These are phyloP conservation scores for Caenorhabditis imperialis DNA, from an alignment of 2,888 invertebrate species.

Conservation along the genomic window DNA sequence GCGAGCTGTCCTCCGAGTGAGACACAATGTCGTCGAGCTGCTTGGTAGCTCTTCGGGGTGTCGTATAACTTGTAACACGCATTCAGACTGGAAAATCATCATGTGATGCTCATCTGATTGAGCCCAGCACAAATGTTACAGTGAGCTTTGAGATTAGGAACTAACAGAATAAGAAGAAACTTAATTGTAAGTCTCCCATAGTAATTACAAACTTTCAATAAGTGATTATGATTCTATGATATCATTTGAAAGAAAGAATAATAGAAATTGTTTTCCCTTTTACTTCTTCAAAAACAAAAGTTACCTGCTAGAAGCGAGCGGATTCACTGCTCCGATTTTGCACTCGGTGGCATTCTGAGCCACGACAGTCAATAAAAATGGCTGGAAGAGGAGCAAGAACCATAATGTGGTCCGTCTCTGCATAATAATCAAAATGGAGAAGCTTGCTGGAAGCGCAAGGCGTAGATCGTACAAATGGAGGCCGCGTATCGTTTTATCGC, in stretches of 20 bases:
- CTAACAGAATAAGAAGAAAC: too few relatives aligned
- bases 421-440: conserved; percentile 8
- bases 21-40: conserved; percentile 29
- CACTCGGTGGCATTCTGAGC: conserved; percentile 28
- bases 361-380: too few relatives aligned
- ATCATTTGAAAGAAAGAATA: too few relatives aligned
- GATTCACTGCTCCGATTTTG: conserved; percentile 28
- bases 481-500: too few relatives aligned
- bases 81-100: conserved; percentile 21
- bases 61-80: conserved; percentile 34
- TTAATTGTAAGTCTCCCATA: too few relatives aligned
- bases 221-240: too few relatives aligned
- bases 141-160: too few relatives aligned
- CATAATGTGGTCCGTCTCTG: conserved; percentile 44
- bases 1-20: conserved; percentile 34
- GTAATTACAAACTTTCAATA: neutral
- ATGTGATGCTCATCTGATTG: too few relatives aligned
- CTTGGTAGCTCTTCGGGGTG: conserved; percentile 39
- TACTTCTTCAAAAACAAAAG: neutral
- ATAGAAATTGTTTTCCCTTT: too few relatives aligned
- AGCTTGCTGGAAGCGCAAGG: neutral
- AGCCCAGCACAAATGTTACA: too few relatives aligned
- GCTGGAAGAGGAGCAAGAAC: conserved; percentile 36
- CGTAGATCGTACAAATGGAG: conserved; percentile 8
- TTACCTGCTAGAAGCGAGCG: conserved; percentile 28